A percentile compares a stretch with the other conserved stretches of the same genome.
Evolutionary conservation across 2,797 vertebrate genomes (phyloP).

Genomic region (Fistularia commersonii): DNA sequence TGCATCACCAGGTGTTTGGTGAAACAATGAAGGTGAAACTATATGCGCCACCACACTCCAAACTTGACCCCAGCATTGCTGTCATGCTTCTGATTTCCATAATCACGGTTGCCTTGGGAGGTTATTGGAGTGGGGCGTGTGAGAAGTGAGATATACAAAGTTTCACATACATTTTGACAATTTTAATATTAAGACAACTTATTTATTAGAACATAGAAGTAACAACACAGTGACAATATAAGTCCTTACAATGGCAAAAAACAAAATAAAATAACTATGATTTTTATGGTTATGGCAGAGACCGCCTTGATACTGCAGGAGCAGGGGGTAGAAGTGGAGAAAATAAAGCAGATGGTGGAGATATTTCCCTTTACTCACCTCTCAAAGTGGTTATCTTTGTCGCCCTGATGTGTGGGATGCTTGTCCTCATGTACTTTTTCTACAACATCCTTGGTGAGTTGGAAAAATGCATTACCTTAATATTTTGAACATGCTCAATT

Average conservation of each 20-base stretch:
- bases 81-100: slow-evolving; percentile 89
- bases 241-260: too few species aligned
- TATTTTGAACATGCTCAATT: not conserved
- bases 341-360: slow-evolving; percentile 74
- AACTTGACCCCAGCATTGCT: slow-evolving; percentile 83
- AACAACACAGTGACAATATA: too few species aligned
- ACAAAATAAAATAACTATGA: not conserved
- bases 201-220: too few species aligned
- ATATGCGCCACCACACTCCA: slow-evolving; percentile 76
- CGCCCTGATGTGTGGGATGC: slow-evolving; percentile 86
- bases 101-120: slow-evolving; percentile 84
- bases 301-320: slow-evolving; percentile 59
- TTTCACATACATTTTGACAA: not conserved
- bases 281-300: slow-evolving; percentile 63
- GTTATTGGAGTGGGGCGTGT: slow-evolving; percentile 88
- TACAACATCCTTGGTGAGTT: slow-evolving; percentile 88
- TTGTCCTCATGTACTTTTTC: slow-evolving; percentile 95
- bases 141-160: slow-evolving; percentile 80
- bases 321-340: slow-evolving; percentile 62
- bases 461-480: not conserved
- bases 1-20: slow-evolving; percentile 72
- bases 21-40: slow-evolving; percentile 76
- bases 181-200: too few species aligned
- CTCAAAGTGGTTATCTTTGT: slow-evolving; percentile 87
- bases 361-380: slow-evolving; percentile 84